Evolutionary conservation across 1,140 invertebrate genomes (phyloP), one percentile per base, ranked within the genome.

Genomic region (Drosophila melanica): DNA sequence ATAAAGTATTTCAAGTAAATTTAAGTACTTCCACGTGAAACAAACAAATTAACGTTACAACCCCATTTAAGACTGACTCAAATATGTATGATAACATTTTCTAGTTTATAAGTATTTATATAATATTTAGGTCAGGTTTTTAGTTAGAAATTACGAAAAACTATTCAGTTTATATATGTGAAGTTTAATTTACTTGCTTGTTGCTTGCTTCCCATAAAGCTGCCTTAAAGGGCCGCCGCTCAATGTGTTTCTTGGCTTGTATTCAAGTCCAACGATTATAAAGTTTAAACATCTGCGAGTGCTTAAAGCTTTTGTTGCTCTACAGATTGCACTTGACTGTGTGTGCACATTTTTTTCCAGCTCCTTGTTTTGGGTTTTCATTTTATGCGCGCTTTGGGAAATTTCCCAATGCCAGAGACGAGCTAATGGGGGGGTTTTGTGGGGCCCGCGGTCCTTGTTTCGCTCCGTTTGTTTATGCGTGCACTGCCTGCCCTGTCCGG

Each of bases 371-470:
- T 73, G 58, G 50, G 70, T 68, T 81, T 86, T 50, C 69, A 72
- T 79, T 89, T 89, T 89, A 89, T 89, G 84, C 71, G 67, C 84
- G 84, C 79, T 84, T 66, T 72, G 84, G 85, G 84, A 89, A 89
- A 89, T 89, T 87, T 79, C 72, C 57, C 65, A 79, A 87, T 79
- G 84, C 79, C 84, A 81, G 78, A 67, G 79, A 20, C 58, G 47
- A 20, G 16, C 20, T 42, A 11, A 10, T 18, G 39, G 4, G 33
- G 18, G 10, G 60, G 48, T 67, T 23, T 20, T n/a, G 27, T 7
- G 27, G 27, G 27, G 27, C 27, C 4, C 27, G 27, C 27, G 27
- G 1, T 1, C 27, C 27, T 7, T 27, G 27, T 27, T 27, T 27
- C 18, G 45, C 11, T 5, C 27, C 16, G 39, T 39, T 57, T 41